Base-by-base conservation (phyloP, 2,888 invertebrate species). In the Standfussiana lucernea region DNA sequence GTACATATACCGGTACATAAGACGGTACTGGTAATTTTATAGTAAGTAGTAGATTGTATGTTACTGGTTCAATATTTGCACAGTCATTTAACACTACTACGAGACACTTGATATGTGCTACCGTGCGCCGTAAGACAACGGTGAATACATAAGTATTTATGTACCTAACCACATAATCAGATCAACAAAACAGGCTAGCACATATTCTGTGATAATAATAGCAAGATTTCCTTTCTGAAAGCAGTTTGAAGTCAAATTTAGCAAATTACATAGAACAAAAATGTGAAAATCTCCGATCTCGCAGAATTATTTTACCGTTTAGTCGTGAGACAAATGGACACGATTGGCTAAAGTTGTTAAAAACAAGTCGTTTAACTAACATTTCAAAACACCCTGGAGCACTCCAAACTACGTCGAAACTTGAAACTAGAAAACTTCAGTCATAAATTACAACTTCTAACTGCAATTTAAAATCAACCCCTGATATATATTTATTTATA, bases 51-150 rank as follows among this genome's bases (percentile, higher is more conserved):
- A 66, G 61, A 72, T 71, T 80, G 61, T 84, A 72, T 65, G 65
- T 64, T 64, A 81, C 66, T 72, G 68, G 84, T 84, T 71, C 59
- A 67, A 81, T 78, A 79, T 87, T 82, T 85, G 85, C 78, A 75
- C 56, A 72, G 85, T 85, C 85, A 87, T 85, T 76, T 72, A 73
- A 66, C 77, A 69, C 32, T 72, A 47, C 72, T 59, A n/a, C 50
- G 28, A 68, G 64, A 32, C 24, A 28, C 76, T 80, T 53, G 70
- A 37, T 75, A 40, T 35, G 45, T 47, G 53, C 68, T 66, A 62
- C 70, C 45, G 75, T 64, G 42, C 15, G 35, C 42, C 21, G 75
- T 65, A 69, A 78, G 21, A 32, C 67, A 72, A 59, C 71, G 62
- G 77, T 69, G 53, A 69, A 73, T 69, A 50, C 10, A 59, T 64